Evolutionary conservation across 1,140 invertebrate species (phyloP).

Genomic region (Colletes latitarsis): DNA sequence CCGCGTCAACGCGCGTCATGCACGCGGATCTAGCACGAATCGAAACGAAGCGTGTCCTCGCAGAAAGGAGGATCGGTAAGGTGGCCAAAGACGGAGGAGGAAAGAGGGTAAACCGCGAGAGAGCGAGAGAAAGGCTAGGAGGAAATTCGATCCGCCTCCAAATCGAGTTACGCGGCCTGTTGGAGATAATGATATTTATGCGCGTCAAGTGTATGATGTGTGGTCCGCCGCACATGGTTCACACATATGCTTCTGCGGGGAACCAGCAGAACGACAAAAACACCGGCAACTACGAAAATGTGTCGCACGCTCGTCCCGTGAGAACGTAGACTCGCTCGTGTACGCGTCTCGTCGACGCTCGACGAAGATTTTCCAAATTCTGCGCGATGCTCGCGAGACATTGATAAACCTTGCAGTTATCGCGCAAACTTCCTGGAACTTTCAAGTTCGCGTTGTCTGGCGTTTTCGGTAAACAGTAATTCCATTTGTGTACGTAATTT

Average conservation of each 20-base stretch:
- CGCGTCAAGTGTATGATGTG: conserved; percentile 66
- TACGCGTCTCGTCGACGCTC: background rate
- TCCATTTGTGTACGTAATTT: no score
- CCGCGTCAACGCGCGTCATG: background rate
- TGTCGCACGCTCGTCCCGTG: conserved; percentile 24
- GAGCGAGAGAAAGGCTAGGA: conserved; percentile 15
- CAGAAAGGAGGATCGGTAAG: conserved; percentile 28
- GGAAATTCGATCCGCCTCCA: conserved; percentile 54
- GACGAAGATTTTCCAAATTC: conserved; percentile 30
- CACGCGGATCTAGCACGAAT: conserved; percentile 2
- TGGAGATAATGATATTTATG: conserved; percentile 73
- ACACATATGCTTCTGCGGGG: conserved; percentile 31
- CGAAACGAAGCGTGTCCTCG: conserved; percentile 5
- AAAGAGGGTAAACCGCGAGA: background rate
- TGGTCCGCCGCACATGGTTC: conserved; percentile 56
- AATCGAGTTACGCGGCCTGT: conserved; percentile 67
- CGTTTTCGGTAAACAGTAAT: no score
- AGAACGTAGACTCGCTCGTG: conserved; percentile 25
- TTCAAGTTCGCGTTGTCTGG: no score
- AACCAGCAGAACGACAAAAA: conserved; percentile 36
- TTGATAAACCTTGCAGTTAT: background rate
- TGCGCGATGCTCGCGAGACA: conserved; percentile 7
- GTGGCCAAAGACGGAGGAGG: background rate
- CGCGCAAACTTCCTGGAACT: background rate
- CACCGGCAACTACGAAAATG: conserved; percentile 45